These are phyloP conservation scores for Caenorhabditis briggsae DNA, from an alignment of 1,140 invertebrate genomes.

Conservation along the genomic window DNA sequence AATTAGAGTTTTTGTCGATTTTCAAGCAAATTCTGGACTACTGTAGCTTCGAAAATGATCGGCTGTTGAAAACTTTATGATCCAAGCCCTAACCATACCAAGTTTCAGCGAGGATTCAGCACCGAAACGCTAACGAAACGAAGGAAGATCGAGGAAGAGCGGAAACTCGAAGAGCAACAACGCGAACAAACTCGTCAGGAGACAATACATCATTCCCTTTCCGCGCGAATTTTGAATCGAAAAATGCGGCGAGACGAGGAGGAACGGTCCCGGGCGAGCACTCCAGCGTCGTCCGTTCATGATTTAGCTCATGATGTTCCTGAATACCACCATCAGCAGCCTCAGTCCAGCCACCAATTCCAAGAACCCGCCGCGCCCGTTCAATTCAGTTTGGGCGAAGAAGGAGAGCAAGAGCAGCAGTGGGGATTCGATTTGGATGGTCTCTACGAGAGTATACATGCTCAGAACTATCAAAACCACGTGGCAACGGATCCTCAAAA, in stretches of 20 bases:
- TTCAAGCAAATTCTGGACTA: too few relatives aligned
- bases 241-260: constrained; percentile 30
- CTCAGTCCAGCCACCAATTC: background rate
- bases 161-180: background rate
- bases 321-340: background rate
- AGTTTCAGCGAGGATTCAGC: constrained; percentile 26
- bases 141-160: constrained; percentile 1
- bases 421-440: constrained; percentile 37
- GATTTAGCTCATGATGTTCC: background rate
- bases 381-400: constrained; percentile 3
- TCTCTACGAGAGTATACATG: background rate
- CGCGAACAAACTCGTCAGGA: background rate
- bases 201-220: constrained; percentile 17
- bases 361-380: background rate
- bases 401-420: background rate
- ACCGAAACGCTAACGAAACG: background rate
- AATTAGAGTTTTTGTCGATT: background rate
- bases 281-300: background rate
- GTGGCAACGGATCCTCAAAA: background rate
- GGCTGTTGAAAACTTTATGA: too few relatives aligned
- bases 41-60: background rate
- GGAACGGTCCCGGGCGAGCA: background rate
- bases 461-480: background rate
- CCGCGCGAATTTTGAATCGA: constrained; percentile 6
- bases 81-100: background rate